Evolutionary conservation across 2,797 vertebrate genomes (phyloP), one percentile per base, ranked within the genome.

Genomic region (Pseudochaenichthys georgianus): DNA sequence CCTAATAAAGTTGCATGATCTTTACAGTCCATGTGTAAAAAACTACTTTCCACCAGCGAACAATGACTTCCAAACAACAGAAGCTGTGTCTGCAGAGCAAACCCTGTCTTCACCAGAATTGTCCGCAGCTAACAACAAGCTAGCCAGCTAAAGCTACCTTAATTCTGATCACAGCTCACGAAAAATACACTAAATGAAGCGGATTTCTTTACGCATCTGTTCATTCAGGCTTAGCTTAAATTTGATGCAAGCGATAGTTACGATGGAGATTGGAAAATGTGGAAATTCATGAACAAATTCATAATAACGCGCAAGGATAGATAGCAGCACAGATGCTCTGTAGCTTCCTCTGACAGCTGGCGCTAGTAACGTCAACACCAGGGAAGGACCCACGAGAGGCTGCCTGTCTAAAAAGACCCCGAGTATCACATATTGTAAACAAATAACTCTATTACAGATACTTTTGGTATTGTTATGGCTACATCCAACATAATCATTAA

Each of bases 71-170:
- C 53, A 83, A 75, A 75, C 47, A 64, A 64, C 63, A 78, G 48
- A 34, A 77, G 75, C 75, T 53, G 64, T 46, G 43, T 69, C 47
- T 84, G 69, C 76, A 74, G 52, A 31, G 61, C 59, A 76, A 77
- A 88, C 78, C 82, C 84, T 81, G 81, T 71, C 87, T 84, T 74
- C 83, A 87, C 83, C 82, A 88, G 83, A 84, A 85, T 64, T 71
- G 50, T 28, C 78, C 75, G 77, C 75, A 66, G 88, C 88, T 91
- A 93, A 94, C 92, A 93, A 93, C 92, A 92, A 92, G 93, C 93
- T 94, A 94, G 84, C 80, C 48, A 71, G 87, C 75, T 86, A 71
- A 50, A 73, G 84, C 84, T 73, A 80, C 12, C 45, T 61, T 15
- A 45, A 58, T 38, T 55, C 43, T 41, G 23, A 64, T 16, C 55